These are phyloP conservation scores for Halcyon smyrnensis DNA, from an alignment of 2,797 vertebrate genomes.

Conservation along the genomic window DNA sequence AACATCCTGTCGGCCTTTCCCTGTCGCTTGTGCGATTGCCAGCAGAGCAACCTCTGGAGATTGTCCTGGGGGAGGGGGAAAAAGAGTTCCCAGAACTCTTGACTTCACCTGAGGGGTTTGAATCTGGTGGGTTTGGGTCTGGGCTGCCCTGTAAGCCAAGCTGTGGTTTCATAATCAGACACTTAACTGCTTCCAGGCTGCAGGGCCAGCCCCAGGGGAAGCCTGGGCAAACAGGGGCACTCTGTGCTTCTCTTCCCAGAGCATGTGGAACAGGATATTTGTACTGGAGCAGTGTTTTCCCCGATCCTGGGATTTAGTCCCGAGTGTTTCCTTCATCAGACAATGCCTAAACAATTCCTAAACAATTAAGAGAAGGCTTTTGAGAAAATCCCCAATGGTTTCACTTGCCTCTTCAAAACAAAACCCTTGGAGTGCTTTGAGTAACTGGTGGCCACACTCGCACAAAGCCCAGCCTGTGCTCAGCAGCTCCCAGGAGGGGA, in stretches of 20 bases:
- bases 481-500: background rate
- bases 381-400: background rate
- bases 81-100: background rate
- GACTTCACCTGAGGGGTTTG: conserved; percentile 21
- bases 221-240: background rate
- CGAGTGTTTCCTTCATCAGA: background rate
- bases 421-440: background rate
- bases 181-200: background rate
- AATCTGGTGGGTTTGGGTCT: background rate
- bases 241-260: background rate
- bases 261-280: background rate
- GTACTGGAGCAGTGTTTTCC: background rate
- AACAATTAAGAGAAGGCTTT: background rate
- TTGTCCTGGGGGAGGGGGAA: background rate
- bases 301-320: background rate
- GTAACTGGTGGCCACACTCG: background rate
- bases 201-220: background rate
- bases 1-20: conserved; percentile 48
- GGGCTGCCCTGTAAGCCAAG: background rate
- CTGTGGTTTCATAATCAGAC: background rate
- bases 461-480: background rate
- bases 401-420: background rate
- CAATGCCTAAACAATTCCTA: background rate
- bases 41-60: conserved; percentile 49
- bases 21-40: background rate